phyloP scores from a whole-genome alignment of 2,113 vertebrate genomes.

The Puma concolor region DNA sequence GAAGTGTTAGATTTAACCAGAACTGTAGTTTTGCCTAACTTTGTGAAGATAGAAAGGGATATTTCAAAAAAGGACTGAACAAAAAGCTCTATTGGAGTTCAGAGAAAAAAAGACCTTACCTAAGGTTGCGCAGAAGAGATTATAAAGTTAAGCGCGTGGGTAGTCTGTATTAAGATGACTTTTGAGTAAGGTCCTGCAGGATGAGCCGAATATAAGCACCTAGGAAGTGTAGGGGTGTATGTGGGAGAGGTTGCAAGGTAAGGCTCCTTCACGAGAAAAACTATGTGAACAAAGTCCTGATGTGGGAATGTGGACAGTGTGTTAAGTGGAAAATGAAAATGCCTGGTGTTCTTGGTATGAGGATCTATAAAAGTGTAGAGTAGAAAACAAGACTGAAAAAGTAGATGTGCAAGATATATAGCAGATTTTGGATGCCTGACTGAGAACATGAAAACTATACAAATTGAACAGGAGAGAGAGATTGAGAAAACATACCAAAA shows the following conservation, averaged over 20 bases:
- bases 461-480: neutral
- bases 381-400: neutral
- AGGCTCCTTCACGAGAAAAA: neutral
- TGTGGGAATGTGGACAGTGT: neutral
- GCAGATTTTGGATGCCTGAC: neutral
- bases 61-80: neutral
- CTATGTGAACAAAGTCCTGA: neutral
- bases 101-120: neutral
- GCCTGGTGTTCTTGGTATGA: neutral
- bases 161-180: neutral
- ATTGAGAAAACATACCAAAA: neutral
- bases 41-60: neutral
- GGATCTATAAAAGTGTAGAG: neutral
- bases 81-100: neutral
- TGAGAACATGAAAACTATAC: neutral
- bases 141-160: neutral
- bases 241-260: neutral
- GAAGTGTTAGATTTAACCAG: neutral
- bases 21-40: neutral
- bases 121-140: neutral
- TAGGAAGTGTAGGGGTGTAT: neutral
- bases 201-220: neutral
- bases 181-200: neutral
- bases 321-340: neutral
- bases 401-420: neutral